Percentiles rank a stretch among this genome's conserved stretches.
These are phyloP conservation scores for Andrena praecox DNA, from an alignment of 2,888 invertebrate species.

Conservation along the genomic window DNA sequence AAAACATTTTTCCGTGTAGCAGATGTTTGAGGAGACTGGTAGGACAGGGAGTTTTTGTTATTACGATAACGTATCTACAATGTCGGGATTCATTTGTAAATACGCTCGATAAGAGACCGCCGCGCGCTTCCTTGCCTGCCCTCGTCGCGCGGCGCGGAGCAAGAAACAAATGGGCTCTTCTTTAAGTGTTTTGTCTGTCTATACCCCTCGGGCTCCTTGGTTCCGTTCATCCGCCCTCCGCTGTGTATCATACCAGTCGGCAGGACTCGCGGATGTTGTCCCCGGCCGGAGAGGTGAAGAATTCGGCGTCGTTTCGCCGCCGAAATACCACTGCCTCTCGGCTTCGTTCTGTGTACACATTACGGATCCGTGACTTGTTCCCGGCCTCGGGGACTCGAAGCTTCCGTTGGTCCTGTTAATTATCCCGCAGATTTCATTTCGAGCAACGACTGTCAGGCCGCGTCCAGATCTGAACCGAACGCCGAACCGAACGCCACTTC, in stretches of 20 bases:
- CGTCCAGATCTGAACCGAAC: no score
- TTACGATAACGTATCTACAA: conserved; percentile 47
- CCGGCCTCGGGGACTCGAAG: conserved; percentile 27
- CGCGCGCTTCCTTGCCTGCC: conserved; percentile 49
- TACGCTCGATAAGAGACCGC: conserved; percentile 47
- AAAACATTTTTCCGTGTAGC: no score
- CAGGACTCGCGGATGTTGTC: conserved; percentile 25
- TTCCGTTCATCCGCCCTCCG: conserved; percentile 39
- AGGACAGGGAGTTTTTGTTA: conserved; percentile 27
- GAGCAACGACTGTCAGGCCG: no score
- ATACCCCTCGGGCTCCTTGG: conserved; percentile 37
- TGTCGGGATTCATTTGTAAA: conserved; percentile 51
- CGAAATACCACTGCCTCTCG: conserved; percentile 21
- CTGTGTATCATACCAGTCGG: conserved; percentile 10
- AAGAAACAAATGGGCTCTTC: conserved; percentile 56
- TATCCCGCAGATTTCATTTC: background rate
- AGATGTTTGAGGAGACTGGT: background rate
- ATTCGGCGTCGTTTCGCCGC: conserved; percentile 10
- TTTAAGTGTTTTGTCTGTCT: conserved; percentile 55
- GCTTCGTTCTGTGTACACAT: conserved; percentile 20
- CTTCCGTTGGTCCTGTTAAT: conserved; percentile 30
- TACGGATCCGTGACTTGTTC: conserved; percentile 10
- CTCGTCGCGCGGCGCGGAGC: conserved; percentile 13
- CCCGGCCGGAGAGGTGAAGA: conserved; percentile 3
- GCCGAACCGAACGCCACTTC: no score